phyloP scores from a whole-genome alignment of 2,113 vertebrate species.

The Charina bottae region DNA sequence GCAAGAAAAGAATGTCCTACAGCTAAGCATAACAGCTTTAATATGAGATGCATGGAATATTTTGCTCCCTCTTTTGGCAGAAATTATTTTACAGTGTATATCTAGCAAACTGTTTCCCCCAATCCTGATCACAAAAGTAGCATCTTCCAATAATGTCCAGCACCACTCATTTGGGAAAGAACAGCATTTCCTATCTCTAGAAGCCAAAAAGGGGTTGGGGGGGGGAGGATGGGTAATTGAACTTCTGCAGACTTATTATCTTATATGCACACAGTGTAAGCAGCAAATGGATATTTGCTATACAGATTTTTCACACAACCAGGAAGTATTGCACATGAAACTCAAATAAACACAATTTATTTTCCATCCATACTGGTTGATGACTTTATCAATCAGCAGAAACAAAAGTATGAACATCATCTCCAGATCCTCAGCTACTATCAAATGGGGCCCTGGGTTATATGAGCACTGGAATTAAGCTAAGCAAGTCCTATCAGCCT shows the following conservation, averaged over 20 bases:
- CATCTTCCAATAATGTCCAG: slow-evolving; percentile 16
- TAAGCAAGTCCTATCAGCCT: neutral
- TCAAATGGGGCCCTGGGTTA: neutral
- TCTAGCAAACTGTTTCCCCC: neutral
- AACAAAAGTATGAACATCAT: neutral
- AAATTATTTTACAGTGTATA: neutral
- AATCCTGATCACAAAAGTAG: neutral
- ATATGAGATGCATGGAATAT: neutral
- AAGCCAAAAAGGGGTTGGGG: neutral
- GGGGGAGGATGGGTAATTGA: neutral
- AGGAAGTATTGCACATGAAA: neutral
- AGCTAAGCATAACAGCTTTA: neutral
- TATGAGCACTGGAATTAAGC: neutral
- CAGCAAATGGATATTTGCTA: neutral
- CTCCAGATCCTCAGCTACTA: neutral
- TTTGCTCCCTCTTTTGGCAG: neutral
- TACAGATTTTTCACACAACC: neutral
- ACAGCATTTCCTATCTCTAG: slow-evolving; percentile 5
- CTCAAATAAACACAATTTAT: neutral
- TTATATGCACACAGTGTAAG: neutral
- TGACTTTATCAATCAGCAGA: neutral
- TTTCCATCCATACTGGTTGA: neutral
- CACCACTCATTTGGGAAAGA: neutral
- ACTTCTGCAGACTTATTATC: neutral
- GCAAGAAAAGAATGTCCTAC: neutral